A percentile compares a stretch with the other conserved stretches of the same genome.
phyloP scores from a whole-genome alignment of 2,113 vertebrate species.

The Ameiurus melas region DNA sequence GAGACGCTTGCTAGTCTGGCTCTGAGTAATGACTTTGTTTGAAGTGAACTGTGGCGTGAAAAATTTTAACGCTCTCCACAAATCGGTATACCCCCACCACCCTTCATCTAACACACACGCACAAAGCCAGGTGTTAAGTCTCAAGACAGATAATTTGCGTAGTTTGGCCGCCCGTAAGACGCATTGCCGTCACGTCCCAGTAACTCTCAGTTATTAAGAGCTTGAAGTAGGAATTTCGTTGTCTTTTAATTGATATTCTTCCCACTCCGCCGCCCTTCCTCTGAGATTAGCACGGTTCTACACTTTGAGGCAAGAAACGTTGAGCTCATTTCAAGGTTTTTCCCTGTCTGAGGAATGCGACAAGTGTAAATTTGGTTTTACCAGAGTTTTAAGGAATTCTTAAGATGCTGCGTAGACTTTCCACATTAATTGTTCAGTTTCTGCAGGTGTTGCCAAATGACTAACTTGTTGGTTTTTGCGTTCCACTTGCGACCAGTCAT shows the following conservation, averaged over 20 bases:
- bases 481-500: not conserved
- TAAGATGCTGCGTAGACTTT: not conserved
- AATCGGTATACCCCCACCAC: conserved; percentile 61
- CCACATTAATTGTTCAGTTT: not conserved
- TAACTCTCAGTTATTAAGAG: conserved; percentile 59
- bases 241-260: conserved; percentile 51
- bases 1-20: conserved; percentile 64
- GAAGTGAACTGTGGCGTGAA: conserved; percentile 68
- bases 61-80: conserved; percentile 58
- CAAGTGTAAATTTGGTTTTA: not conserved
- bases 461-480: not conserved
- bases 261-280: not conserved
- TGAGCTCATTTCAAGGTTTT: conserved; percentile 17
- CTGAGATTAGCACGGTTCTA: conserved; percentile 22
- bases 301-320: not conserved
- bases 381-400: not conserved
- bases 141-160: conserved; percentile 62
- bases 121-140: conserved; percentile 62
- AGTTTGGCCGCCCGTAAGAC: conserved; percentile 59
- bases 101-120: too few relatives aligned
- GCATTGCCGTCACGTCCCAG: conserved; percentile 56
- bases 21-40: conserved; percentile 65
- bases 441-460: not conserved
- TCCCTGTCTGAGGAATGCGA: not conserved
- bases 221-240: conserved; percentile 51